Evolutionary conservation across 2,888 invertebrate species (phyloP).

Genomic region (Philhelius pedissequus): DNA sequence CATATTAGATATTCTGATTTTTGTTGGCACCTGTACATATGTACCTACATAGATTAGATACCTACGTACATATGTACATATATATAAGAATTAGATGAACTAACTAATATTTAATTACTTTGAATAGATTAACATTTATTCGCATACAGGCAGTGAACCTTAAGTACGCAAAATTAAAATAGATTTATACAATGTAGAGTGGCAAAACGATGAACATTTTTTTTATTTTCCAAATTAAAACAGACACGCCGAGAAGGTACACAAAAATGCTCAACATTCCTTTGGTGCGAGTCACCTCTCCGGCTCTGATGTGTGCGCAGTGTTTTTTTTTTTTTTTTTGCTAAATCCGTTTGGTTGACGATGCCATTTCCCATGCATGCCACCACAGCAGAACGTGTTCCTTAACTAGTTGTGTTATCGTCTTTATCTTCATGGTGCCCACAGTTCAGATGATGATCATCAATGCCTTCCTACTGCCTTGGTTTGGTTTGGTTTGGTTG

Average conservation of each 20-base stretch:
- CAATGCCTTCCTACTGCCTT: slow-evolving; percentile 44
- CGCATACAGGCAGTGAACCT: not conserved
- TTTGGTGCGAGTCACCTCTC: slow-evolving; percentile 37
- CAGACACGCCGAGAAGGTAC: slow-evolving; percentile 12
- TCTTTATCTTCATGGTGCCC: slow-evolving; percentile 56
- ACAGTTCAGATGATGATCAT: slow-evolving; percentile 49
- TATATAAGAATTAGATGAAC: too few species aligned
- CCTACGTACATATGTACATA: too few species aligned
- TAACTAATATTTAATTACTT: not conserved
- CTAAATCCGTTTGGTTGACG: slow-evolving; percentile 6
- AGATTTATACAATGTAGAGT: slow-evolving; percentile 15
- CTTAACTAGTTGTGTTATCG: slow-evolving; percentile 43
- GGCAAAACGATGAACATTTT: slow-evolving; percentile 4
- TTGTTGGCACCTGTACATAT: too few species aligned
- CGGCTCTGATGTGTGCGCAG: slow-evolving; percentile 22
- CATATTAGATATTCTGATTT: too few species aligned
- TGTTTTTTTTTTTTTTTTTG: too few species aligned
- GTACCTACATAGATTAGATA: too few species aligned
- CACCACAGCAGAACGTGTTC: slow-evolving; percentile 53
- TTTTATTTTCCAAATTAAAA: slow-evolving; percentile 27
- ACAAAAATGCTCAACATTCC: slow-evolving; percentile 38
- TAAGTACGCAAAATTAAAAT: slow-evolving; percentile 29
- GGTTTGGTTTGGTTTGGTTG: slow-evolving; percentile 9
- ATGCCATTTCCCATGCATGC: slow-evolving; percentile 56
- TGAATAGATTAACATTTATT: not conserved